These are phyloP conservation scores for Heliconius eleuchia DNA, from an alignment of 1,140 invertebrate species.

Conservation along the genomic window DNA sequence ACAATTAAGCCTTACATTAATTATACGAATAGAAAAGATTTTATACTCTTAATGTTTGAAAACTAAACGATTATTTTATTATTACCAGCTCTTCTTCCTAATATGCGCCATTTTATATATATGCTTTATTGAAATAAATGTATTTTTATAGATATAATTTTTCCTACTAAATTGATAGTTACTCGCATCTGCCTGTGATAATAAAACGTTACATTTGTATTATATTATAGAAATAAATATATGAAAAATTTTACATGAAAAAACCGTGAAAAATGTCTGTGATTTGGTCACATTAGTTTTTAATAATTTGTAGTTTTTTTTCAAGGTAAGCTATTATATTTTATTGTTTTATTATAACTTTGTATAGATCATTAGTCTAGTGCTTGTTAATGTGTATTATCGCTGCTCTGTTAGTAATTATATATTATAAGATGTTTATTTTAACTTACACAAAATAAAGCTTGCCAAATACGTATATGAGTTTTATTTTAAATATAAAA, in stretches of 20 bases:
- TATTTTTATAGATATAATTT: background rate
- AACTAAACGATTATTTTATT: background rate
- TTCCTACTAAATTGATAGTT: background rate
- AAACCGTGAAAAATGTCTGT: background rate
- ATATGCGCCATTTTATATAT: too few relatives aligned
- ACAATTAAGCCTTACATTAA: too few relatives aligned
- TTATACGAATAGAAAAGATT: too few relatives aligned
- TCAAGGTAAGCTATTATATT: background rate
- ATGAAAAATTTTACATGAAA: background rate
- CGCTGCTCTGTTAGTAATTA: background rate
- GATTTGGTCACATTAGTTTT: background rate
- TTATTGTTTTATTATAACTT: background rate
- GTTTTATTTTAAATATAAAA: conserved; percentile 37
- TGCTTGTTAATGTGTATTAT: background rate
- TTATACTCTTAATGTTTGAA: background rate
- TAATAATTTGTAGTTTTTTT: background rate
- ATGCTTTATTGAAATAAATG: background rate
- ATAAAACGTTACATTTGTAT: background rate
- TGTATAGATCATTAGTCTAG: background rate
- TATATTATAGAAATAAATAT: background rate
- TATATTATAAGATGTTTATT: background rate
- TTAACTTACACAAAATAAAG: conserved; percentile 48
- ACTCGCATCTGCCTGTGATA: conserved; percentile 26
- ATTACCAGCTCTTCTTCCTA: too few relatives aligned
- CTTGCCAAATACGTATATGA: conserved; percentile 45